phyloP scores from a whole-genome alignment of 2,113 vertebrate genomes.

The Epinephelus lanceolatus region DNA sequence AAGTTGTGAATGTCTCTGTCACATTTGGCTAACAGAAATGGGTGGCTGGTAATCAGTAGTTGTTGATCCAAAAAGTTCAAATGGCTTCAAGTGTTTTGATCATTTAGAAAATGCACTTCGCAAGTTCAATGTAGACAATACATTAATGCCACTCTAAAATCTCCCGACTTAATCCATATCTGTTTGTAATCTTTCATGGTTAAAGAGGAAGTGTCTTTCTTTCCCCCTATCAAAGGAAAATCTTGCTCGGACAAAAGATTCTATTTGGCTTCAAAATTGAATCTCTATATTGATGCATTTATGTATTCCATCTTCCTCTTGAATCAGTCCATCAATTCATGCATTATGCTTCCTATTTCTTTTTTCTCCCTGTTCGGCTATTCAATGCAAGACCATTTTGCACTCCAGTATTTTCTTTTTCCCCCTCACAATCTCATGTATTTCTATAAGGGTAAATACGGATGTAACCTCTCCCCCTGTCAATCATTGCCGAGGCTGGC shows the following conservation, averaged over 20 bases:
- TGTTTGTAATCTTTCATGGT: constrained; percentile 1
- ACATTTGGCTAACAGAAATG: background rate
- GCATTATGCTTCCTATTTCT: constrained; percentile 61
- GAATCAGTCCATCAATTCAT: constrained; percentile 71
- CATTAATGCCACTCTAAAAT: background rate
- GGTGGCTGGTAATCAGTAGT: no score
- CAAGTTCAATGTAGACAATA: background rate
- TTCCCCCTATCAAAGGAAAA: constrained; percentile 2
- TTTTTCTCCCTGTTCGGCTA: constrained; percentile 51
- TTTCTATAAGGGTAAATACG: constrained; percentile 73
- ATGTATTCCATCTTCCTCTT: constrained; percentile 76
- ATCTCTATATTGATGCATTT: constrained; percentile 77
- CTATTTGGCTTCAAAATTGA: constrained; percentile 63
- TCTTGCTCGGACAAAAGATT: constrained; percentile 47
- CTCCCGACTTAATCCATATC: background rate
- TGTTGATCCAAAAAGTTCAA: background rate
- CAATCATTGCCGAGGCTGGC: constrained; percentile 54
- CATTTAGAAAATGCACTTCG: background rate
- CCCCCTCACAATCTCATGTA: constrained; percentile 57
- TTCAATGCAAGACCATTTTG: constrained; percentile 62
- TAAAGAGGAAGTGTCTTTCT: constrained; percentile 17
- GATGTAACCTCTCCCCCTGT: constrained; percentile 61
- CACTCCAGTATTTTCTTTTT: constrained; percentile 32
- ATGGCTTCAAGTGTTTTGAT: background rate
- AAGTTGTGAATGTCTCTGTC: background rate